phyloP scores from a whole-genome alignment of 1,140 invertebrate genomes.

The Heliconius congener region DNA sequence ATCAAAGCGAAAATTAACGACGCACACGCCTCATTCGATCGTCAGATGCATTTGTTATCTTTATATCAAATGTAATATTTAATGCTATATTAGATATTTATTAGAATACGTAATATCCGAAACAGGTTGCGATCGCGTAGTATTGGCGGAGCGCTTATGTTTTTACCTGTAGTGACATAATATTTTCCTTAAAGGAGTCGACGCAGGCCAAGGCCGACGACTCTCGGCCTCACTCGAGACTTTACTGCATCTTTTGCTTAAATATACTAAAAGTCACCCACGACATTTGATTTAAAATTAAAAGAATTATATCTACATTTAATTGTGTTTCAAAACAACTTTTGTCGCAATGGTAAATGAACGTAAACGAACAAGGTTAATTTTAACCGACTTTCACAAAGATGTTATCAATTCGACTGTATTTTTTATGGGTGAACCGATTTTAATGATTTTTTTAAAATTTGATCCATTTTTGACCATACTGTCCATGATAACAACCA shows the following conservation, averaged over 20 bases:
- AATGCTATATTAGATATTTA: too few relatives aligned
- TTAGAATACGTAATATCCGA: too few relatives aligned
- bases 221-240: slow-evolving; percentile 21
- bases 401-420: too few relatives aligned
- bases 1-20: too few relatives aligned
- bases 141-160: neutral
- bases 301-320: neutral
- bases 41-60: too few relatives aligned
- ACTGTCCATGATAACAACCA: too few relatives aligned
- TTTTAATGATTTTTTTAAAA: too few relatives aligned
- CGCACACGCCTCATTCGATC: too few relatives aligned
- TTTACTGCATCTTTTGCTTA: slow-evolving; percentile 27
- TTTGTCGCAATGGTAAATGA: neutral
- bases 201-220: slow-evolving; percentile 24
- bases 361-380: neutral
- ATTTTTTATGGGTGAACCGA: too few relatives aligned
- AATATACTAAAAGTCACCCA: slow-evolving; percentile 12
- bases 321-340: too few relatives aligned
- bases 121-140: neutral
- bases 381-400: neutral
- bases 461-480: too few relatives aligned
- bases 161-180: slow-evolving; percentile 24
- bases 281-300: neutral
- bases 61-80: neutral
- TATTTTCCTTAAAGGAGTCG: slow-evolving; percentile 23